Base-by-base conservation (phyloP, 2,113 vertebrate species). In the Leptodactylus fuscus region DNA sequence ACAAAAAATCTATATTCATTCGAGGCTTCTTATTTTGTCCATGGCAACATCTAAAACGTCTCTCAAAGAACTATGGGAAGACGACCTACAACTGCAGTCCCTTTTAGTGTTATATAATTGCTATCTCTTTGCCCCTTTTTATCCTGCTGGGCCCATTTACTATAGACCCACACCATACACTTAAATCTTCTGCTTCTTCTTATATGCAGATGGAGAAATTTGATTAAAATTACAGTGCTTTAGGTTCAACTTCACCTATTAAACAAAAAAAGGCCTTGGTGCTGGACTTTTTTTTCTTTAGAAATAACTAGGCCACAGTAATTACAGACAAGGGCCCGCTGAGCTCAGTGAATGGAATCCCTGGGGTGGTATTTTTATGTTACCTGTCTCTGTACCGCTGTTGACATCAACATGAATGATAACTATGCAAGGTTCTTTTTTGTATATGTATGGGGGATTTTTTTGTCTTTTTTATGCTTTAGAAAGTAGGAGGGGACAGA, bases 151-250 rank as follows among this genome's bases (percentile, higher is more conserved):
- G 92, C 90, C 92, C 90, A 90, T 93, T 92, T 94, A 93, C 87
- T 88, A 88, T 38, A 91, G 84, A 91, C 91, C 91, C 91, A 89
- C 91, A 94, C 92, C 94, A 89, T 93, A 91, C 94, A 95, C 93
- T 95, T 95, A 95, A 93, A 93, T 93, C 94, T 94, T 94, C 94
- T 93, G 88, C 92, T 92, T 94, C 92, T 91, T 90, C 83, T 90
- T 92, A 85, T 93, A 91, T 55, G 13, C 93, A 94, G 93, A 95
- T 93, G 92, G 91, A 91, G 90, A 94, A 92, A 94, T 94, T 94
- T 95, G 94, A 95, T 95, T 95, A 95, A 95, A 95, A 95, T 95
- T 95, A 94, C 92, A 95, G 94, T 93, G 93, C 94, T 94, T 93
- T 94, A 94, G 92, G 92, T 94, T 95, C 94, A 94, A 93, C 93